These are phyloP conservation scores for zebrafish (Danio rerio) DNA, from an alignment of 2,113 vertebrate species.

Conservation along the genomic window DNA sequence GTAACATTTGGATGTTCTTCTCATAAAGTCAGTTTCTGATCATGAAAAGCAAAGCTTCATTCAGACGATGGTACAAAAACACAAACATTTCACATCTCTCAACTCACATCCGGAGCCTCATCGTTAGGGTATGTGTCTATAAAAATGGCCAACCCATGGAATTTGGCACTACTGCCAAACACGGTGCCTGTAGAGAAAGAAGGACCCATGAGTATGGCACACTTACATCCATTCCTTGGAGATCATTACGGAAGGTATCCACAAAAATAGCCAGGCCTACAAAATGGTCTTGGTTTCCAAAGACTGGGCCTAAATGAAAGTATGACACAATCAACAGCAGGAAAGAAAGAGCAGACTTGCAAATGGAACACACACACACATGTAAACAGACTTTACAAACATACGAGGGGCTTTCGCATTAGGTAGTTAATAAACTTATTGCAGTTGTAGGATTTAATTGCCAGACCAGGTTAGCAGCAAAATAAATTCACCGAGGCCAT, in stretches of 20 bases:
- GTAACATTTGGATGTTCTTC: not conserved
- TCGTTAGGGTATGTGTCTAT: slow-evolving; percentile 97
- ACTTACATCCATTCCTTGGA: slow-evolving; percentile 84
- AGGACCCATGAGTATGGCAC: slow-evolving; percentile 62
- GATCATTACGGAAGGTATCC: slow-evolving; percentile 84
- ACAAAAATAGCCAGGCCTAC: slow-evolving; percentile 80
- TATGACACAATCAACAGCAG: slow-evolving; percentile 60
- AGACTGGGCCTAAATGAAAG: slow-evolving; percentile 78
- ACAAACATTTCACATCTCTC: slow-evolving; percentile 37
- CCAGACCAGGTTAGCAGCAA: no score
- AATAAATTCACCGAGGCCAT: no score
- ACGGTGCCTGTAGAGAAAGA: slow-evolving; percentile 85
- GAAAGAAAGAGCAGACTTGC: slow-evolving; percentile 8
- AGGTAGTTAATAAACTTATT: no score
- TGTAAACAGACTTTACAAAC: not conserved
- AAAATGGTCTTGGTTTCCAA: slow-evolving; percentile 80
- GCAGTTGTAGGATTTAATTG: no score
- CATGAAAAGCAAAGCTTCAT: not conserved
- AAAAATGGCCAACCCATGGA: slow-evolving; percentile 94
- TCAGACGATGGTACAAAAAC: slow-evolving; percentile 19
- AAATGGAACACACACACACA: slow-evolving; percentile 18
- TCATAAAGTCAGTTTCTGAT: not conserved
- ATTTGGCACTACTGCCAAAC: slow-evolving; percentile 94
- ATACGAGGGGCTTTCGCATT: not conserved
- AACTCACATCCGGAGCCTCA: slow-evolving; percentile 90